phyloP scores from a whole-genome alignment of 1,140 invertebrate genomes.

The Drosophila pruinosa region DNA sequence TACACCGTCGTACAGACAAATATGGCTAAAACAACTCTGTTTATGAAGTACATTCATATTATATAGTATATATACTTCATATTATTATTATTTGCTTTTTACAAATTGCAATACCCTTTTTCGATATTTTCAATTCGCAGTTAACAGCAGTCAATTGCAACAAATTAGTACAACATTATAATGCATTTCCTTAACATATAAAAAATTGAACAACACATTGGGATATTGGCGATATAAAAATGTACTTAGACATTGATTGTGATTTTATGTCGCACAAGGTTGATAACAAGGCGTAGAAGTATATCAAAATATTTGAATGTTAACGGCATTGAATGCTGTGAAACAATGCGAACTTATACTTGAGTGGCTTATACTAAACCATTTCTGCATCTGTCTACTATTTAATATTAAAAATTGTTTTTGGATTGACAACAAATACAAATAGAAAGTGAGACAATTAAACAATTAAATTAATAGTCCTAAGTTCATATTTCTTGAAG shows the following conservation, averaged over 20 bases:
- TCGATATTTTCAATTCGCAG: too few relatives aligned
- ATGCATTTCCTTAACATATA: too few relatives aligned
- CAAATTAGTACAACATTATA: too few relatives aligned
- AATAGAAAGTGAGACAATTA: background rate
- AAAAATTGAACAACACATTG: too few relatives aligned
- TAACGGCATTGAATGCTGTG: constrained; percentile 46
- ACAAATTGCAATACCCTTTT: too few relatives aligned
- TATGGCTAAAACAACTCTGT: too few relatives aligned
- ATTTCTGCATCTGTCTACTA: background rate
- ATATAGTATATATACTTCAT: too few relatives aligned
- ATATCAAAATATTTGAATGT: constrained; percentile 39
- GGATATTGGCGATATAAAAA: background rate
- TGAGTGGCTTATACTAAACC: background rate
- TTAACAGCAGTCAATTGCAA: background rate
- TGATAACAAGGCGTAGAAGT: constrained; percentile 10
- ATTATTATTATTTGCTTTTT: too few relatives aligned
- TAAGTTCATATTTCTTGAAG: background rate
- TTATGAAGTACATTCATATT: too few relatives aligned
- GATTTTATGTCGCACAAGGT: constrained; percentile 8
- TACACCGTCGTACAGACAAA: too few relatives aligned
- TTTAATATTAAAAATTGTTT: background rate
- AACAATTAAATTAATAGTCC: background rate
- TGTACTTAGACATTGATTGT: background rate
- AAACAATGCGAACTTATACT: constrained; percentile 20
- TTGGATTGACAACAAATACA: background rate